These are phyloP conservation scores for Cryptus viduatorius DNA, from an alignment of 2,888 invertebrate species.

Conservation along the genomic window DNA sequence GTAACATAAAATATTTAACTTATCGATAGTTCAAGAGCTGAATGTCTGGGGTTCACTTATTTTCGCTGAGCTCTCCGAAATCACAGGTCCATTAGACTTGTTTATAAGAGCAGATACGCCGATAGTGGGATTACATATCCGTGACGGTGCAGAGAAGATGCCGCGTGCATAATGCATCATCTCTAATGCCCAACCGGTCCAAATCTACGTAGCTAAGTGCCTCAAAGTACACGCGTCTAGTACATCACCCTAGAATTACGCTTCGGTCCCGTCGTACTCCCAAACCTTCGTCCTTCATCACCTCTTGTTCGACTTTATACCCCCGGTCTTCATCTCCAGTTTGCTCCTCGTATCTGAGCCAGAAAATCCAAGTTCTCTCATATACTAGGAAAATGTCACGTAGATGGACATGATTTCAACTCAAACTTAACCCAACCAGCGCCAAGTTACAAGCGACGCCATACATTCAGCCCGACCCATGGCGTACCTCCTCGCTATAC, in stretches of 20 bases:
- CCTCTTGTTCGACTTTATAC: constrained; percentile 8
- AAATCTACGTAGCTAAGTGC: constrained; percentile 61
- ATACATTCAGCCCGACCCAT: constrained; percentile 39
- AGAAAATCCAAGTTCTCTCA: constrained; percentile 16
- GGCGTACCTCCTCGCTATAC: constrained; percentile 3
- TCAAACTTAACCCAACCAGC: constrained; percentile 59
- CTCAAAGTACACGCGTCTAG: constrained; percentile 23
- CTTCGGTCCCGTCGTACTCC: not conserved
- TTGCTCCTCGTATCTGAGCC: not conserved
- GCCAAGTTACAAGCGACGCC: constrained; percentile 20
- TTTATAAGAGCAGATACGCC: constrained; percentile 28
- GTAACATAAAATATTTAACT: no score
- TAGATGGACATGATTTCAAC: constrained; percentile 57
- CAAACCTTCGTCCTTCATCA: constrained; percentile 16
- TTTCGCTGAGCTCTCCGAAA: constrained; percentile 47
- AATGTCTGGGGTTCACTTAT: not conserved
- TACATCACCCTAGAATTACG: constrained; percentile 15
- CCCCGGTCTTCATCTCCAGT: not conserved
- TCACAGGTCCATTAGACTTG: constrained; percentile 53
- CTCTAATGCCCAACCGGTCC: constrained; percentile 54
- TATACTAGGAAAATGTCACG: constrained; percentile 9
- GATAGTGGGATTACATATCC: constrained; percentile 54
- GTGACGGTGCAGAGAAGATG: constrained; percentile 51
- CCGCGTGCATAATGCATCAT: constrained; percentile 64
- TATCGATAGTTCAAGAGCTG: not conserved